Evolutionary conservation across 2,888 invertebrate species (phyloP).

Genomic region (Eristalinus aeneus): DNA sequence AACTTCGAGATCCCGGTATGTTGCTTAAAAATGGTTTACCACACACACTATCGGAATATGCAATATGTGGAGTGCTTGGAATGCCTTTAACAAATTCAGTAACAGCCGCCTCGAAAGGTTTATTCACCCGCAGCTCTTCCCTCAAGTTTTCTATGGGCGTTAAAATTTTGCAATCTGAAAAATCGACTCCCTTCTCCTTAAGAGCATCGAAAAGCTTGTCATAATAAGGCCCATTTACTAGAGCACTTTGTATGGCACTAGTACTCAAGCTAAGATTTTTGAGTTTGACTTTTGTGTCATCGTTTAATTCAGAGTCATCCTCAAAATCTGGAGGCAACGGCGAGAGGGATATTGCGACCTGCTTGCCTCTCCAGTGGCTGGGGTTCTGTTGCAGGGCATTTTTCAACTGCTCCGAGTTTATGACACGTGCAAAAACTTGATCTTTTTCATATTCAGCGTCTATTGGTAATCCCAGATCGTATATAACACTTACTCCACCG

Average conservation of each 20-base stretch:
- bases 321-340: conserved; percentile 77
- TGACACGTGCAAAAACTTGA: conserved; percentile 77
- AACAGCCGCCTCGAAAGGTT: conserved; percentile 83
- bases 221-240: conserved; percentile 84
- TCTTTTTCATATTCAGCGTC: conserved; percentile 78
- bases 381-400: conserved; percentile 73
- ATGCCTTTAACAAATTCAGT: conserved; percentile 82
- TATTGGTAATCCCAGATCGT: conserved; percentile 77
- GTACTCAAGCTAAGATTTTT: conserved; percentile 82
- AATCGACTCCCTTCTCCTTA: conserved; percentile 82
- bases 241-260: conserved; percentile 83
- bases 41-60: conserved; percentile 28
- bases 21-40: conserved; percentile 44
- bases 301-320: conserved; percentile 81
- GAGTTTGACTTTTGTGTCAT: conserved; percentile 81
- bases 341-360: conserved; percentile 57
- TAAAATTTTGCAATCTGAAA: conserved; percentile 82
- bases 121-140: conserved; percentile 82
- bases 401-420: conserved; percentile 77
- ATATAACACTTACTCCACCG: conserved; percentile 76
- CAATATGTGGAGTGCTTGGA: conserved; percentile 71
- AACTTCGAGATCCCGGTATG: conserved; percentile 76
- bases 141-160: conserved; percentile 83
- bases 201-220: conserved; percentile 83
- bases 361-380: conserved; percentile 56